Evolutionary conservation across 37 sponge, comb jelly and placozoan genomes (phyloP).

Genomic region (Diacarnus erythraeanus): DNA sequence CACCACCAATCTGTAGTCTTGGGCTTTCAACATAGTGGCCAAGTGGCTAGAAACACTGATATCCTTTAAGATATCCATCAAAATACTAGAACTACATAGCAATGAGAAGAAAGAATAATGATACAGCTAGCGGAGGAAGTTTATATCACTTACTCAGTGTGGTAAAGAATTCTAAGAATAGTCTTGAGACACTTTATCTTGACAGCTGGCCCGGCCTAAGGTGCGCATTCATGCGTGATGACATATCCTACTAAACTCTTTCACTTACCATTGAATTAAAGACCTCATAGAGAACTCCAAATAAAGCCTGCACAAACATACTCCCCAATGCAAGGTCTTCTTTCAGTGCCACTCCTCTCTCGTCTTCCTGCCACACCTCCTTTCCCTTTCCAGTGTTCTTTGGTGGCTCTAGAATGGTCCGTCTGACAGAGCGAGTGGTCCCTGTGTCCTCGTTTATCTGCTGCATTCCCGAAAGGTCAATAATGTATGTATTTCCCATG

Average conservation of each 20-base stretch:
- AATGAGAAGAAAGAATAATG: background rate
- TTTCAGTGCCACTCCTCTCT: constrained; percentile 25
- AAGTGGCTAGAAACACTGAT: constrained; percentile 79
- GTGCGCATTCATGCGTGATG: background rate
- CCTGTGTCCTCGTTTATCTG: constrained; percentile 90
- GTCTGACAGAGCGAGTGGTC: constrained; percentile 59
- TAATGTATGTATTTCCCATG: constrained; percentile 70
- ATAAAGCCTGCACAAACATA: constrained; percentile 46
- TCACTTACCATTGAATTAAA: constrained; percentile 62
- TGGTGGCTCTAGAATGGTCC: constrained; percentile 26
- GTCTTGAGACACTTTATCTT: constrained; percentile 82
- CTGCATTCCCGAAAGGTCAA: constrained; percentile 73
- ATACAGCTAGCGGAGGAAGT: background rate
- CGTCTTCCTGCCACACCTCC: constrained; percentile 39
- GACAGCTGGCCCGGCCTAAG: constrained; percentile 74
- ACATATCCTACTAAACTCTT: background rate
- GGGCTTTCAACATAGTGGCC: constrained; percentile 71
- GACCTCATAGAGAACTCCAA: constrained; percentile 68
- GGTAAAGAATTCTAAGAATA: constrained; percentile 79
- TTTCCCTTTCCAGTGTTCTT: constrained; percentile 25
- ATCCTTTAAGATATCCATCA: constrained; percentile 67
- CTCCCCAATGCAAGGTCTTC: constrained; percentile 32
- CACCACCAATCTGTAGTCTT: constrained; percentile 48
- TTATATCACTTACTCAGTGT: constrained; percentile 62
- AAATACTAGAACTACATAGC: constrained; percentile 45